These are phyloP conservation scores for Crocidura indochinensis DNA, from an alignment of 2,797 vertebrate species.

Conservation along the genomic window DNA sequence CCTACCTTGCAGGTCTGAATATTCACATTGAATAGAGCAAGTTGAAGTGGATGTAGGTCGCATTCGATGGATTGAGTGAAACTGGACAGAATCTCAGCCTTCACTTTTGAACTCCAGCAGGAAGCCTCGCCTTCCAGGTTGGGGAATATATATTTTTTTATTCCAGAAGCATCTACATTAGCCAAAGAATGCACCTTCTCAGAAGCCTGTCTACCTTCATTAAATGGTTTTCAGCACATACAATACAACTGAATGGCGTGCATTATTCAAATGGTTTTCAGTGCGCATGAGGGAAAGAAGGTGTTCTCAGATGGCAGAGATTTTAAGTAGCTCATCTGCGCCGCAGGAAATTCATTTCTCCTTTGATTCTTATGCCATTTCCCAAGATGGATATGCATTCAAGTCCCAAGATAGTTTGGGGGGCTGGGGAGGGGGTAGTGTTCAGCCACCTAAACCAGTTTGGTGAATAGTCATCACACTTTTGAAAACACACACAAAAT, in stretches of 20 bases:
- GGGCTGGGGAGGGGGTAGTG: background rate
- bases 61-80: conserved; percentile 13
- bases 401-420: conserved; percentile 1
- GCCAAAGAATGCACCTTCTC: conserved; percentile 74
- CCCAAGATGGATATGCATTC: conserved; percentile 13
- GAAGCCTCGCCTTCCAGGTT: conserved; percentile 65
- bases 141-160: conserved; percentile 63
- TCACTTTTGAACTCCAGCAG: background rate
- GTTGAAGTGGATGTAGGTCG: conserved; percentile 18
- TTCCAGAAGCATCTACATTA: conserved; percentile 69
- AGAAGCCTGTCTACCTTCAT: conserved; percentile 82
- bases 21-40: conserved; percentile 7
- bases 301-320: conserved; percentile 66
- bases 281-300: conserved; percentile 41
- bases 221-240: conserved; percentile 83
- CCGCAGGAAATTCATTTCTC: conserved; percentile 81
- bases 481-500: conserved; percentile 67
- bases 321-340: conserved; percentile 81
- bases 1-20: background rate
- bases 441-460: conserved; percentile 67
- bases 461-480: conserved; percentile 59
- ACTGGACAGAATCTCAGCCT: background rate
- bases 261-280: conserved; percentile 85
- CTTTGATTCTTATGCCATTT: conserved; percentile 79
- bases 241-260: conserved; percentile 75